Evolutionary conservation across 1,140 invertebrate genomes (phyloP), one percentile per base, ranked within the genome.

Genomic region (Drosophila sproati): DNA sequence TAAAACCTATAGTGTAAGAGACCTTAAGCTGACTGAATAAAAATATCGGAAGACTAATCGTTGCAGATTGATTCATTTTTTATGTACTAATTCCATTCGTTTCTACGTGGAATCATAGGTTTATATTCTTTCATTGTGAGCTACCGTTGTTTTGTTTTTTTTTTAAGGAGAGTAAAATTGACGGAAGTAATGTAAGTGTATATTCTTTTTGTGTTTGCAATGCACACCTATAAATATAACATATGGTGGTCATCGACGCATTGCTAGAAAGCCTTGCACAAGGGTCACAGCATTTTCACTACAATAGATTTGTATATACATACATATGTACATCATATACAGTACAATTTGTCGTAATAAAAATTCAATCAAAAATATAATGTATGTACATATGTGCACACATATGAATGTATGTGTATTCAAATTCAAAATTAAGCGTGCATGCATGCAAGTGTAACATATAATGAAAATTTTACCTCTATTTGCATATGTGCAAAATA

Each of bases 141-240:
- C 56, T 73, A 45, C 48, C 54, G 75, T 74, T 77, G 75, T 77
- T 77, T 77, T 78, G 66, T 55, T 78, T 75, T 78, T 74, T 78
- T 75, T 63, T 69, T 55, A 61, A 60, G 70, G 64, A 75, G 75
- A 75, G 72, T 75, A 71, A 75, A 78, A 71, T 75, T 75, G 55
- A 75, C 60, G 73, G 73, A 75, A 78, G 76, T 78, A 78, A 78
- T 78, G 76, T 78, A 78, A 78, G 76, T 78, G 66, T 48, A 56
- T 56, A 56, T 4, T 50, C 34, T 63, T 56, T 55, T 34, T 37
- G 50, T 55, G 52, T n/a, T 34, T 43, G 29, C n/a, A 41, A 41
- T 45, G 39, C 50, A 31, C 28, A 29, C 8, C 5, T 45, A 47
- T 32, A 5, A 43, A 37, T 50, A 29, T 20, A 4, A 43, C 39